A percentile compares a stretch with the other conserved stretches of the same genome.
phyloP scores from a whole-genome alignment of 2,113 vertebrate species.

The Heterotis niloticus region DNA sequence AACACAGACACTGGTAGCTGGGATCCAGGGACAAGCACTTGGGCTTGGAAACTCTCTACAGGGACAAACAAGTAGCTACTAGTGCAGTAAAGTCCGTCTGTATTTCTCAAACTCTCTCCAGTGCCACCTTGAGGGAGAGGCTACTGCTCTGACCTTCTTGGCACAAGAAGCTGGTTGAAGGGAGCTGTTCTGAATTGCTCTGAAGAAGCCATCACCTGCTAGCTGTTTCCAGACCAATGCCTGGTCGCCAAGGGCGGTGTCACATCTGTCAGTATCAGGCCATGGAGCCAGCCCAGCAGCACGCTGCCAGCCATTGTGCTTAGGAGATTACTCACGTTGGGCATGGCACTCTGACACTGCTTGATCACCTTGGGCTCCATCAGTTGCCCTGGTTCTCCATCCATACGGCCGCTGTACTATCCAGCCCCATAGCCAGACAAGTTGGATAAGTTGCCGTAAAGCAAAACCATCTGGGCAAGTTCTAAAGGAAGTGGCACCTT shows the following conservation, averaged over 20 bases:
- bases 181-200: constrained; percentile 4
- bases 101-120: neutral
- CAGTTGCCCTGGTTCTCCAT: neutral
- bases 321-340: constrained; percentile 27
- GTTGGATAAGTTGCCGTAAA: no score
- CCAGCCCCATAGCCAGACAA: neutral
- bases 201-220: constrained; percentile 30
- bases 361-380: constrained; percentile 27
- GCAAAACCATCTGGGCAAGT: no score
- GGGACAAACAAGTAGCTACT: no score
- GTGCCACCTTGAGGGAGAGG: neutral
- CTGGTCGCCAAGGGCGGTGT: constrained; percentile 34
- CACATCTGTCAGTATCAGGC: constrained; percentile 48
- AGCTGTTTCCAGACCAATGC: constrained; percentile 31
- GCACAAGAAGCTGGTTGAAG: neutral
- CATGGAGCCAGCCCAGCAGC: constrained; percentile 33
- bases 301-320: constrained; percentile 39
- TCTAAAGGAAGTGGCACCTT: no score
- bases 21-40: no score
- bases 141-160: neutral
- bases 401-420: neutral
- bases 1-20: no score
- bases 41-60: no score
- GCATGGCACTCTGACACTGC: constrained; percentile 18
- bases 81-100: neutral